phyloP scores from a whole-genome alignment of 2,888 invertebrate genomes.

The Taenaris catops region DNA sequence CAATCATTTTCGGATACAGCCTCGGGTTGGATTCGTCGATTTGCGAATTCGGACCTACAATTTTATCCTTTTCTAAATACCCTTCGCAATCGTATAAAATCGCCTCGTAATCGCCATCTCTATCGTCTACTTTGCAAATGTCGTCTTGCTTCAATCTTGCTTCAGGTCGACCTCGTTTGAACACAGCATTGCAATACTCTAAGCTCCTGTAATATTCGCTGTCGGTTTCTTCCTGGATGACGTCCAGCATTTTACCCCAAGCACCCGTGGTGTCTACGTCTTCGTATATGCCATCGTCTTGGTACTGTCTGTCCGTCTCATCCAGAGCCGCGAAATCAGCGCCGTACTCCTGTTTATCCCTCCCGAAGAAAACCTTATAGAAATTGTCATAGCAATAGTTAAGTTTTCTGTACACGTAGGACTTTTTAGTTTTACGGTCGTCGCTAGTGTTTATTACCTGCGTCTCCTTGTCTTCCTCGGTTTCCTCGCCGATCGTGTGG shows the following conservation, averaged over 20 bases:
- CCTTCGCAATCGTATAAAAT: constrained; percentile 48
- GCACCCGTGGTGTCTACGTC: constrained; percentile 52
- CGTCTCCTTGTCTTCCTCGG: constrained; percentile 89
- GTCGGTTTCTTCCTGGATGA: constrained; percentile 70
- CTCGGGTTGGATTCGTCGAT: constrained; percentile 31
- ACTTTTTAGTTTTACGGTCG: constrained; percentile 40
- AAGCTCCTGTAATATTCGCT: constrained; percentile 70
- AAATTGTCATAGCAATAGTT: constrained; percentile 73
- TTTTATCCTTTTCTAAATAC: constrained; percentile 32
- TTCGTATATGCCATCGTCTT: constrained; percentile 61
- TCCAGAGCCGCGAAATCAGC: constrained; percentile 39
- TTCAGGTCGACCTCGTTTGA: constrained; percentile 24
- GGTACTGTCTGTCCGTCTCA: constrained; percentile 28
- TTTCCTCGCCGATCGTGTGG: constrained; percentile 95
- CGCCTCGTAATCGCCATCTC: constrained; percentile 35
- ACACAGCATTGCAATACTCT: constrained; percentile 56
- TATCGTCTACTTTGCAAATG: constrained; percentile 13
- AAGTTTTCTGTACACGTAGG: constrained; percentile 63
- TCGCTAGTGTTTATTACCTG: constrained; percentile 65
- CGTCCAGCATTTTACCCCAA: constrained; percentile 51
- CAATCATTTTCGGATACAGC: constrained; percentile 51
- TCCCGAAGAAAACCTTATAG: constrained; percentile 65
- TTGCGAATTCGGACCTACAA: constrained; percentile 7
- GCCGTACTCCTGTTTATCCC: constrained; percentile 43
- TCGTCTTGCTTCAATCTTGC: neutral